Conservation (phyloP, 2,888 invertebrate genomes). For the Crioceris asparagi region DNA sequence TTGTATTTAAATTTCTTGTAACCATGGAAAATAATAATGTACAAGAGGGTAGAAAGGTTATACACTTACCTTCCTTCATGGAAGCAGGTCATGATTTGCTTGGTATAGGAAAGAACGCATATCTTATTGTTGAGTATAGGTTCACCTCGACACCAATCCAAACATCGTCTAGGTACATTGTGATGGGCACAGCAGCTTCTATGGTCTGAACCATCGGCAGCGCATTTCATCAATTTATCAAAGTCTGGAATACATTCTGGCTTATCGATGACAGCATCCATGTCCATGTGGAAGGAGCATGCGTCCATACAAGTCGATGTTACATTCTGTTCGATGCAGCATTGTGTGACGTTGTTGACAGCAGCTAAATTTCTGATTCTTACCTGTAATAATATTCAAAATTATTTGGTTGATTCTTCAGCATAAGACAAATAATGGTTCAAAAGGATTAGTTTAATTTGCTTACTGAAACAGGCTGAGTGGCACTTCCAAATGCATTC, state of each 20-base stretch:
- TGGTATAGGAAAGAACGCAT: constrained; percentile 63
- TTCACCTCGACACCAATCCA: constrained; percentile 78
- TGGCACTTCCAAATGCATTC: constrained; percentile 66
- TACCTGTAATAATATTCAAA: too few relatives aligned
- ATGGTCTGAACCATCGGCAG: constrained; percentile 73
- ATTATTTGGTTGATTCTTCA: too few relatives aligned
- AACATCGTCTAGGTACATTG: constrained; percentile 68
- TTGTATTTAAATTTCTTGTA: neutral
- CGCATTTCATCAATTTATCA: constrained; percentile 77
- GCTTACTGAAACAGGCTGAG: constrained; percentile 64
- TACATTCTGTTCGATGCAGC: constrained; percentile 73
- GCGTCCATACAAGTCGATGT: constrained; percentile 69
- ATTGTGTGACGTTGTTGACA: constrained; percentile 63
- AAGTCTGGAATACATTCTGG: constrained; percentile 75
- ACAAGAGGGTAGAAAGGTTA: neutral
- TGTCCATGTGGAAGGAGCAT: constrained; percentile 73
- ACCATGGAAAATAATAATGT: constrained; percentile 4
- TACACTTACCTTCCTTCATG: constrained; percentile 47
- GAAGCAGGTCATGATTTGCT: constrained; percentile 69
- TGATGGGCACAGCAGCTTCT: constrained; percentile 71
- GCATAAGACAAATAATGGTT: too few relatives aligned
- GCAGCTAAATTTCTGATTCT: constrained; percentile 40
- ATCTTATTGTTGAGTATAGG: constrained; percentile 51
- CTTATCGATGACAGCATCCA: constrained; percentile 70
- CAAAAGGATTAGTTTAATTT: too few relatives aligned